phyloP scores from a whole-genome alignment of 2,888 invertebrate species.

The Euspilapteryx auroguttella region DNA sequence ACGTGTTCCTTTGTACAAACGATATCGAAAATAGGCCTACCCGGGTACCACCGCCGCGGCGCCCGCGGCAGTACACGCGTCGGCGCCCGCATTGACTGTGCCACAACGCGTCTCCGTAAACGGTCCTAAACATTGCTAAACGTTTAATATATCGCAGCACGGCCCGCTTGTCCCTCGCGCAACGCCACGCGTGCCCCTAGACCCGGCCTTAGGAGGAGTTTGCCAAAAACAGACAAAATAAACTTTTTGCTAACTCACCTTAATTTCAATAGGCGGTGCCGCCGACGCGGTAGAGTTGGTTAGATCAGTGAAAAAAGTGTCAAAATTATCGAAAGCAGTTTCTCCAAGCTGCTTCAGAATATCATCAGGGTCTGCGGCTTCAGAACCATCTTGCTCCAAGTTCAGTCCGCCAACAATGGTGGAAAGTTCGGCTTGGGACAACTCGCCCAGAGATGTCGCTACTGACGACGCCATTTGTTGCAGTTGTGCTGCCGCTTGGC shows the following conservation, averaged over 20 bases:
- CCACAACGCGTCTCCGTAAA: too few relatives aligned
- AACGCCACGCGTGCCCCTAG: too few relatives aligned
- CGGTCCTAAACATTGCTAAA: too few relatives aligned
- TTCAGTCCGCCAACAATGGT: slow-evolving; percentile 67
- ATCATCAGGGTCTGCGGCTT: slow-evolving; percentile 70
- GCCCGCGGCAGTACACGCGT: too few relatives aligned
- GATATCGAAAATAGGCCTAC: too few relatives aligned
- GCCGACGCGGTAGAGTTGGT: slow-evolving; percentile 69
- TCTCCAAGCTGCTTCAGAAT: slow-evolving; percentile 82
- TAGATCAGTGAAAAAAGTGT: slow-evolving; percentile 78
- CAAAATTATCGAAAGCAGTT: slow-evolving; percentile 81
- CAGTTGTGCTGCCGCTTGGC: slow-evolving; percentile 52
- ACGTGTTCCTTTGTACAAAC: too few relatives aligned
- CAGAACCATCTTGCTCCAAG: slow-evolving; percentile 37
- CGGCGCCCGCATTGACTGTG: too few relatives aligned
- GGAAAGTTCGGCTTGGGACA: slow-evolving; percentile 72
- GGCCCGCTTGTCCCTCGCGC: too few relatives aligned
- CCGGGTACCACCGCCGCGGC: too few relatives aligned
- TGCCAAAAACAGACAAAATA: too few relatives aligned
- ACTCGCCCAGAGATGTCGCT: slow-evolving; percentile 62
- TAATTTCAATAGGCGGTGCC: slow-evolving; percentile 64
- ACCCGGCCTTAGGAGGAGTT: too few relatives aligned
- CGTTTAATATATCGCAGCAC: too few relatives aligned
- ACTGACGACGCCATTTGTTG: slow-evolving; percentile 35
- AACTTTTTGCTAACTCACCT: slow-evolving; percentile 63